Conservation (phyloP, 23 tunicate species). For the Clavelina lepadiformis region DNA sequence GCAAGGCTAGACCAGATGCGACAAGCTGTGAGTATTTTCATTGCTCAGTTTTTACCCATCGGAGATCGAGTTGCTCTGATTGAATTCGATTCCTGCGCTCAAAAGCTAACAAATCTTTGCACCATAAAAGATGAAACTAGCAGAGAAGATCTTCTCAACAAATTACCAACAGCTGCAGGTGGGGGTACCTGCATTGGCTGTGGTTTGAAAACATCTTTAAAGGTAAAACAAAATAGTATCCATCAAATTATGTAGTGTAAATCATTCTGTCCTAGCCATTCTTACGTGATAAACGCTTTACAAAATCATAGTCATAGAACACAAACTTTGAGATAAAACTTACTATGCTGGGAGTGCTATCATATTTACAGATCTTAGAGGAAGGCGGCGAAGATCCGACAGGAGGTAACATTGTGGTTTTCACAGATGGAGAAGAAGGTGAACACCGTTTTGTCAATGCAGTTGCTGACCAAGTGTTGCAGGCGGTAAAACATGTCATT, state of each 20-base stretch:
- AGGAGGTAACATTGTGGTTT: conserved; percentile 60
- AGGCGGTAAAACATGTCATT: conserved; percentile 32
- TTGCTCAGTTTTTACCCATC: conserved; percentile 14
- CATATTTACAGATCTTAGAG: conserved; percentile 33
- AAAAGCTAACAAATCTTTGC: neutral
- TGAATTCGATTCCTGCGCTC: conserved; percentile 14
- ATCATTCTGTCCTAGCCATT: too few species aligned
- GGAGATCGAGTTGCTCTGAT: conserved; percentile 43
- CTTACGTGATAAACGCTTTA: too few species aligned
- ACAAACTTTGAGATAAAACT: too few species aligned
- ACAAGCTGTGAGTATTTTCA: conserved; percentile 30
- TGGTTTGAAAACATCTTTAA: conserved; percentile 18
- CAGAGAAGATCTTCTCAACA: conserved; percentile 6
- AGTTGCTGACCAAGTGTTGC: conserved; percentile 32
- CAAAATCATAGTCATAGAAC: too few species aligned
- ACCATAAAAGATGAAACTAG: conserved; percentile 15
- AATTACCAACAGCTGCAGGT: conserved; percentile 15
- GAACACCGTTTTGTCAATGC: conserved; percentile 22
- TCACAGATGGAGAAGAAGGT: conserved; percentile 69
- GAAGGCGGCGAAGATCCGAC: conserved; percentile 15
- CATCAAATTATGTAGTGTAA: too few species aligned
- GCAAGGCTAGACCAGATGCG: conserved; percentile 32
- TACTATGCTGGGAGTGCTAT: too few species aligned
- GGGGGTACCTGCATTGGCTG: conserved; percentile 59
- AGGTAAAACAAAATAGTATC: too few species aligned